Percentiles rank a stretch among this genome's conserved stretches.
Conservation (phyloP, 2,888 invertebrate species). For the Eristalinus sepulchralis region DNA sequence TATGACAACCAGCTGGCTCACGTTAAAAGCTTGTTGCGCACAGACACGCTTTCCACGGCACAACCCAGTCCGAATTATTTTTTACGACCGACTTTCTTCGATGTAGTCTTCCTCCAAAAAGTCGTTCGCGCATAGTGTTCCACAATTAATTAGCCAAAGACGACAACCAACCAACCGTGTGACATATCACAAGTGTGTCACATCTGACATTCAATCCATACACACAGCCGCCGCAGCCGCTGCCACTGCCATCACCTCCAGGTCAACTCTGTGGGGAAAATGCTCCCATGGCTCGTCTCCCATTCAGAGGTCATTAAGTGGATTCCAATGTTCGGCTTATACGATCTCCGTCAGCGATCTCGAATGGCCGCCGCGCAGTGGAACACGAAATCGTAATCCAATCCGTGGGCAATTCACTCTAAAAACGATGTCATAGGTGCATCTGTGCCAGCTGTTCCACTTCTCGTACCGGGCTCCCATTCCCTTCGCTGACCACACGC, state of each 20-base stretch:
- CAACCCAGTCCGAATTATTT: background rate
- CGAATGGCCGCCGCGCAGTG: background rate
- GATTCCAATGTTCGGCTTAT: background rate
- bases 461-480: conserved; percentile 27
- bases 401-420: background rate
- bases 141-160: background rate
- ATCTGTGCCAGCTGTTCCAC: conserved; percentile 27
- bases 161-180: background rate
- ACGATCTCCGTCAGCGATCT: background rate
- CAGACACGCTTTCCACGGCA: background rate
- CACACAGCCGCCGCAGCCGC: too few relatives aligned
- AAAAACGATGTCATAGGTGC: conserved; percentile 46
- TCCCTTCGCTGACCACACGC: background rate
- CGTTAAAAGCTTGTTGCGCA: background rate
- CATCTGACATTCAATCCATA: background rate
- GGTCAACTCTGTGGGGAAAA: background rate
- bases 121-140: background rate
- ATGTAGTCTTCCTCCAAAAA: background rate
- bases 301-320: conserved; percentile 23
- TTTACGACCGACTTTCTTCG: background rate
- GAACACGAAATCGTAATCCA: conserved; percentile 8
- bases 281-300: background rate
- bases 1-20: background rate
- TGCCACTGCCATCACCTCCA: background rate
- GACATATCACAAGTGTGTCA: background rate